Conservation (phyloP, 2,888 invertebrate species). For the Lepidochrysops patricia region DNA sequence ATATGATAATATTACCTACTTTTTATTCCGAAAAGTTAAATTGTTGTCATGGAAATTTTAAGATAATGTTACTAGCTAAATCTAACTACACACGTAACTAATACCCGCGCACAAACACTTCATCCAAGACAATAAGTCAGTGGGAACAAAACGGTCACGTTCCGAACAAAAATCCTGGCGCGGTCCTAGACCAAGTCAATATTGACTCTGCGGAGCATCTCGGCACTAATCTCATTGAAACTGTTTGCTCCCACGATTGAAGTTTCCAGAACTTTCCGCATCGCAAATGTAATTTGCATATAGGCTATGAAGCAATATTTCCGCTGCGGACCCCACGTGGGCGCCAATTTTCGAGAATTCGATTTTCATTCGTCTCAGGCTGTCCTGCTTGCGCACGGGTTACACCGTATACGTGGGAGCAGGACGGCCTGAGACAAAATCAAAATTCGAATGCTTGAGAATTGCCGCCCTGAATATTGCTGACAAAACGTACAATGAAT, state of each 20-base stretch:
- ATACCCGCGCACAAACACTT: conserved; percentile 21
- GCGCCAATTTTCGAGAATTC: too few species aligned
- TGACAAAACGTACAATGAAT: conserved; percentile 47
- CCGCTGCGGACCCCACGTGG: conserved; percentile 48
- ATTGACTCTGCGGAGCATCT: conserved; percentile 60
- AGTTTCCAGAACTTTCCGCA: conserved; percentile 60
- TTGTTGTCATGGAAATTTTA: neutral
- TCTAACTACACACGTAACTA: conserved; percentile 13
- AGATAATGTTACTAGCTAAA: neutral
- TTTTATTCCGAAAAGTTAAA: neutral
- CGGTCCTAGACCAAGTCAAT: conserved; percentile 37
- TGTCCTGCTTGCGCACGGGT: too few species aligned
- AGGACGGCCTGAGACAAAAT: too few species aligned
- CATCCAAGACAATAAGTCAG: conserved; percentile 22
- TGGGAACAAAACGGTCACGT: conserved; percentile 18
- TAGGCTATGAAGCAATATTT: conserved; percentile 64
- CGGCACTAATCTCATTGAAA: conserved; percentile 68
- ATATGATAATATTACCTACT: too few species aligned
- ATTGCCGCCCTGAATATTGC: conserved; percentile 68
- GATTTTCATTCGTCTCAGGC: too few species aligned
- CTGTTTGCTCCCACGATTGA: conserved; percentile 64
- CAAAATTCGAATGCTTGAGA: too few species aligned
- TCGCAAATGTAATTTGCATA: conserved; percentile 67
- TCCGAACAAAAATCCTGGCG: conserved; percentile 13
- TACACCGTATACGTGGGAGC: too few species aligned